A percentile compares a stretch with the other conserved stretches of the same genome.
These are phyloP conservation scores for Microcebus jonahi DNA, from an alignment of 2,113 vertebrate species.

Conservation along the genomic window DNA sequence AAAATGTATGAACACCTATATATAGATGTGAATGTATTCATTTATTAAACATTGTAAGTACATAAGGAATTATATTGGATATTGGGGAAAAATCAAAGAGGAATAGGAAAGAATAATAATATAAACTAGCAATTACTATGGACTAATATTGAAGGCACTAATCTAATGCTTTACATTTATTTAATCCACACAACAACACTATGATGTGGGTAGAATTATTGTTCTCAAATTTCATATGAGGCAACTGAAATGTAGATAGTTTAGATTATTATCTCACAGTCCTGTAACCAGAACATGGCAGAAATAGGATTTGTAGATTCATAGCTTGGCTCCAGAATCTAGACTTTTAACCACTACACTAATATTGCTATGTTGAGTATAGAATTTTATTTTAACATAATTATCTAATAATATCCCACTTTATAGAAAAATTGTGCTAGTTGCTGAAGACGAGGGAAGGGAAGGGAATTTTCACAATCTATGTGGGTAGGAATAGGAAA, in stretches of 20 bases:
- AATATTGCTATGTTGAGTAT: neutral
- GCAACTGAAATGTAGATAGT: neutral
- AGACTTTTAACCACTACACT: neutral
- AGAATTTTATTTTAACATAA: neutral
- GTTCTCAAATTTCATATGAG: neutral
- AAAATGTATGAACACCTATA: neutral
- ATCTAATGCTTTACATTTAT: neutral
- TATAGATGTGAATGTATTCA: neutral
- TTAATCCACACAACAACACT: neutral
- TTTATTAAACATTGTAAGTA: neutral
- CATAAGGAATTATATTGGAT: neutral
- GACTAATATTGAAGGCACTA: neutral
- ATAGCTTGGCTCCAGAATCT: neutral
- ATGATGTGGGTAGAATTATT: neutral
- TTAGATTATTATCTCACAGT: neutral
- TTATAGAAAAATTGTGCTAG: neutral
- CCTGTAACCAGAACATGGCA: neutral
- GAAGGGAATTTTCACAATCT: neutral
- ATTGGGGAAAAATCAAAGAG: neutral
- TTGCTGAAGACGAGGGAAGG: neutral
- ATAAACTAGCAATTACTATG: neutral
- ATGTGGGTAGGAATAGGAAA: neutral
- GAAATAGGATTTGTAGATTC: neutral
- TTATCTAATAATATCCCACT: neutral
- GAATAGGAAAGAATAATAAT: neutral